These are phyloP conservation scores for Criorhina ranunculi DNA, from an alignment of 2,888 invertebrate genomes.

Conservation along the genomic window DNA sequence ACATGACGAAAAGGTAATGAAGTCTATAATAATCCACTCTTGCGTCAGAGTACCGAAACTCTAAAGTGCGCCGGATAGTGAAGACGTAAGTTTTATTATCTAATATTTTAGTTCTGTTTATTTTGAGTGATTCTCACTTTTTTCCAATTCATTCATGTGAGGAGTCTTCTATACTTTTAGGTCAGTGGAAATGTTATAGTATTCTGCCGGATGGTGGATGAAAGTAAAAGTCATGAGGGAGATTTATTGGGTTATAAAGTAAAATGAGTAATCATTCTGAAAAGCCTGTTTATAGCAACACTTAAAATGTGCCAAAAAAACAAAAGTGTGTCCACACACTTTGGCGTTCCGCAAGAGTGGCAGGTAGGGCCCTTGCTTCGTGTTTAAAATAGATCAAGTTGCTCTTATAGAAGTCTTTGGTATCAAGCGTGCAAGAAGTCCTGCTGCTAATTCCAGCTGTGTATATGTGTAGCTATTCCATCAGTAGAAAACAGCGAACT, in stretches of 20 bases:
- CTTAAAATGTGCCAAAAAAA: too few species aligned
- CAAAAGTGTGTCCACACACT: too few species aligned
- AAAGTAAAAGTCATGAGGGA: slow-evolving; percentile 20
- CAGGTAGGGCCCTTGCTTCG: neutral
- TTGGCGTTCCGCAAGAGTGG: neutral
- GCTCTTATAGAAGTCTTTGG: too few species aligned
- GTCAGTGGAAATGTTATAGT: neutral
- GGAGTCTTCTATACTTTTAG: slow-evolving; percentile 24
- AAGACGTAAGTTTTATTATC: slow-evolving; percentile 48
- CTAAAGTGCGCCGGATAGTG: slow-evolving; percentile 32
- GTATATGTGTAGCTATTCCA: too few species aligned
- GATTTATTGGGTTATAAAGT: neutral
- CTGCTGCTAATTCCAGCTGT: too few species aligned
- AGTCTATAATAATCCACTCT: slow-evolving; percentile 41
- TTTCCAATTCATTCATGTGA: neutral
- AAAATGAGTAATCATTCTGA: neutral
- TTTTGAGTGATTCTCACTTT: slow-evolving; percentile 28
- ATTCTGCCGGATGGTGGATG: neutral
- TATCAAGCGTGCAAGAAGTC: too few species aligned
- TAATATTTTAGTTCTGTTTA: slow-evolving; percentile 37
- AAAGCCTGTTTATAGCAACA: neutral
- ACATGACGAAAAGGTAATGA: slow-evolving; percentile 64
- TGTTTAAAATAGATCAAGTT: too few species aligned
- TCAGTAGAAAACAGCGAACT: too few species aligned
- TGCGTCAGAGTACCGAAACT: slow-evolving; percentile 47